Conservation (phyloP, 2,113 vertebrate genomes). For the Malurus melanocephalus region DNA sequence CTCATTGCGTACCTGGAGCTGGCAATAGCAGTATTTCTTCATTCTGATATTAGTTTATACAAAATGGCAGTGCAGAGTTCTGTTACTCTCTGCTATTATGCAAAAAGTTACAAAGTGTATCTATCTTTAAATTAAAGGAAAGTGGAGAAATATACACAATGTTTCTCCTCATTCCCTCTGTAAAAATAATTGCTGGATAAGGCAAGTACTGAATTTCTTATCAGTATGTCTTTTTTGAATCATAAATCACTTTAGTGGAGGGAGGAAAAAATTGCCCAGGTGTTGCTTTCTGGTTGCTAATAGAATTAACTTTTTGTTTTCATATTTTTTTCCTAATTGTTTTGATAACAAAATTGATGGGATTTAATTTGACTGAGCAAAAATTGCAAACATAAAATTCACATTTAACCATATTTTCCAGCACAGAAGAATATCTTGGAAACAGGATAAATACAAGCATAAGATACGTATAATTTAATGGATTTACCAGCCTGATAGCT, state of each 20-base stretch:
- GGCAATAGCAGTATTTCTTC: neutral
- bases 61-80: neutral
- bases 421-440: neutral
- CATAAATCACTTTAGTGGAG: neutral
- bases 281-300: neutral
- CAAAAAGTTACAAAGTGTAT: neutral
- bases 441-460: neutral
- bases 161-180: neutral
- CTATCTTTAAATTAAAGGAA: neutral
- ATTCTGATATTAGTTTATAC: neutral
- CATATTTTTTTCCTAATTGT: neutral
- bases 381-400: neutral
- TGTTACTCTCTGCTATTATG: neutral
- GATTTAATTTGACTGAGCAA: neutral
- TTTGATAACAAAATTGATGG: neutral
- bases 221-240: neutral
- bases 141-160: neutral
- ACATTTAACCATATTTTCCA: neutral
- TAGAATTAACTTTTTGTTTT: neutral
- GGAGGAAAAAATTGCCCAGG: neutral
- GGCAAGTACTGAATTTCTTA: neutral
- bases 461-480: neutral
- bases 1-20: neutral
- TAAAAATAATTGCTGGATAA: neutral
- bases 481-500: neutral